Evolutionary conservation across 1,140 invertebrate species (phyloP), one percentile per base, ranked within the genome.

Genomic region (Brachionus asplanchnoidis): DNA sequence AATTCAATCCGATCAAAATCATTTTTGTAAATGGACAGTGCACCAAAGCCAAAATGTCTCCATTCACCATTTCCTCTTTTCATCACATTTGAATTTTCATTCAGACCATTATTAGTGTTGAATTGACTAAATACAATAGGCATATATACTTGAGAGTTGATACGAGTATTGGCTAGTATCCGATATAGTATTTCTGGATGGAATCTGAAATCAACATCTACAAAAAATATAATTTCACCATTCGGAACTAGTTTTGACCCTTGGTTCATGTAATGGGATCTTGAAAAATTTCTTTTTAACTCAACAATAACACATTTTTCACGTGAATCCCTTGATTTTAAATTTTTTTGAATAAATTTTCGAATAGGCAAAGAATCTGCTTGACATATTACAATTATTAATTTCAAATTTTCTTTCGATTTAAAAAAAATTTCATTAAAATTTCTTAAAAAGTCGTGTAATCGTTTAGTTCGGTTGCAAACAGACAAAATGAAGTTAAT

Each of bases 1-100:
- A 96, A 99, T 20, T 99, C 96, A 86, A 99, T 95, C 0, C 97
- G 97, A 89, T 97, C 97, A 90, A 99, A 99, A 0, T 96, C 93
- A 89, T 94, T 93, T 77, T 91, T 91, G 40, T n/a, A 53, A 53
- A 53, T 53, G 6, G 14, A 14, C 17, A 53, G 17, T 6, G 46
- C 14, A 1, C 46, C 46, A 53, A 6, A 53, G 46, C 46, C 17
- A 53, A 53, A 53, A 53, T 53, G 46, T 14, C 46, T 14, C 46
- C 46, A 53, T 17, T 53, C 46, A n/a, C 46, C 46, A n/a, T 17
- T 53, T 17, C 14, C 17, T 14, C 14, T n/a, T n/a, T 11, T 17
- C 0, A 53, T 53, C 6, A 17, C 14, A 53, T 53, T 53, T 5
- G 12, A 14, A 1, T 17, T 14, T 53, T 53, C 17, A n/a, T 17